Evolutionary conservation across 2,888 invertebrate genomes (phyloP).

Genomic region (Hirudinaria manillensis): DNA sequence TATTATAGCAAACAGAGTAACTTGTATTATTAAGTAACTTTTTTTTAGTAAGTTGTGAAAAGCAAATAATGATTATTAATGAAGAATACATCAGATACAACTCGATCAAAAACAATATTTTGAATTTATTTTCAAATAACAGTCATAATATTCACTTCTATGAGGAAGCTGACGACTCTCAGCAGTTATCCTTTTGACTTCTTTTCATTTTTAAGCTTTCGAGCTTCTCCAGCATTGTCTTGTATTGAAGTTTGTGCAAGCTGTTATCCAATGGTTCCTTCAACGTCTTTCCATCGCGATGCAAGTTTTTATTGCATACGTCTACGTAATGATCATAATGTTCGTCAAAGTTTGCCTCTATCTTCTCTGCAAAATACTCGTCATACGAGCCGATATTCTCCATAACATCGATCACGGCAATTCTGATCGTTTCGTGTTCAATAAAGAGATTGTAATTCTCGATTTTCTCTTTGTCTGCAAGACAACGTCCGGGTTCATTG

Average conservation of each 20-base stretch:
- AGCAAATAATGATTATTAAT: too few species aligned
- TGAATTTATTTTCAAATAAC: too few species aligned
- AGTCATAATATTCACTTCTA: too few species aligned
- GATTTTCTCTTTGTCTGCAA: conserved; percentile 46
- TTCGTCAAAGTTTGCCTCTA: conserved; percentile 59
- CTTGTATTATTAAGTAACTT: too few species aligned
- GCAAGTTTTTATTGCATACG: too few species aligned
- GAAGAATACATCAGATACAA: too few species aligned
- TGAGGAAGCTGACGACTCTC: too few species aligned
- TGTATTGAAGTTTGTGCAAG: not conserved
- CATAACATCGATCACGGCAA: conserved; percentile 61
- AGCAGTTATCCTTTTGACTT: too few species aligned
- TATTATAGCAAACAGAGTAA: too few species aligned
- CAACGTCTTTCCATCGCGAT: conserved; percentile 55
- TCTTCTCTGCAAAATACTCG: conserved; percentile 54
- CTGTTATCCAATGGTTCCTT: conserved; percentile 47
- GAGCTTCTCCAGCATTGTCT: not conserved
- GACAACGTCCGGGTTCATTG: conserved; percentile 63
- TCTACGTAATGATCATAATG: conserved; percentile 58
- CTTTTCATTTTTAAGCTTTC: not conserved
- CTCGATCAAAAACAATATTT: too few species aligned
- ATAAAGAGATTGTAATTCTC: conserved; percentile 59
- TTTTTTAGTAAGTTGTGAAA: too few species aligned
- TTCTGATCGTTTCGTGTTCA: conserved; percentile 59
- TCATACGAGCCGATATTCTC: conserved; percentile 44